These are phyloP conservation scores for Drosophila subquinaria DNA, from an alignment of 2,888 invertebrate genomes.

Conservation along the genomic window DNA sequence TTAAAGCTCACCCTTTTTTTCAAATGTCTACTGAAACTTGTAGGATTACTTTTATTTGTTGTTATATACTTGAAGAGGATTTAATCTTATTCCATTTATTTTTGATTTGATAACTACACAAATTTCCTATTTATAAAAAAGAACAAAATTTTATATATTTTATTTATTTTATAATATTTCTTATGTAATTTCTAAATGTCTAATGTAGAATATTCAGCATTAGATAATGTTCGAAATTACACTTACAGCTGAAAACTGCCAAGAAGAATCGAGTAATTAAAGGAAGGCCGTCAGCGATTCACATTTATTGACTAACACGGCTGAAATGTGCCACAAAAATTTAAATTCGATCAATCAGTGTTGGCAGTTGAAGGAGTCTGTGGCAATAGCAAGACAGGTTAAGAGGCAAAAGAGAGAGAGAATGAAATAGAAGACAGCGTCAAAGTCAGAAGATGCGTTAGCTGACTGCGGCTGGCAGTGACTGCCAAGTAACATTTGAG, in stretches of 20 bases:
- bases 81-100: no score
- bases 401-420: slow-evolving; percentile 2
- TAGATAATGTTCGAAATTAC: neutral
- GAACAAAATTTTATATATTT: no score
- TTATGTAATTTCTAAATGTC: no score
- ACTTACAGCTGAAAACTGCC: neutral
- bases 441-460: slow-evolving; percentile 53
- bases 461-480: slow-evolving; percentile 50
- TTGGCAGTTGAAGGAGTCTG: slow-evolving; percentile 31
- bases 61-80: no score
- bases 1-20: no score
- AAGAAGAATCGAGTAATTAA: slow-evolving; percentile 59
- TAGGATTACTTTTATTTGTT: no score
- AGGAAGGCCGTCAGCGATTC: slow-evolving; percentile 54
- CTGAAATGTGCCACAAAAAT: slow-evolving; percentile 77
- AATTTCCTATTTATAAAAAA: no score
- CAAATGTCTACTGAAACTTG: no score
- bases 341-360: slow-evolving; percentile 78
- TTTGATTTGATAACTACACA: no score
- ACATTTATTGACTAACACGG: slow-evolving; percentile 57
- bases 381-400: slow-evolving; percentile 12
- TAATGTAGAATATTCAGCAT: neutral
- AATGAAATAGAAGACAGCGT: slow-evolving; percentile 29
- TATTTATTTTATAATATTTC: neutral
- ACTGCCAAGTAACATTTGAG: slow-evolving; percentile 74